Conservation (phyloP, 64 coral and sea anemone genomes). For the Montipora capricornis region DNA sequence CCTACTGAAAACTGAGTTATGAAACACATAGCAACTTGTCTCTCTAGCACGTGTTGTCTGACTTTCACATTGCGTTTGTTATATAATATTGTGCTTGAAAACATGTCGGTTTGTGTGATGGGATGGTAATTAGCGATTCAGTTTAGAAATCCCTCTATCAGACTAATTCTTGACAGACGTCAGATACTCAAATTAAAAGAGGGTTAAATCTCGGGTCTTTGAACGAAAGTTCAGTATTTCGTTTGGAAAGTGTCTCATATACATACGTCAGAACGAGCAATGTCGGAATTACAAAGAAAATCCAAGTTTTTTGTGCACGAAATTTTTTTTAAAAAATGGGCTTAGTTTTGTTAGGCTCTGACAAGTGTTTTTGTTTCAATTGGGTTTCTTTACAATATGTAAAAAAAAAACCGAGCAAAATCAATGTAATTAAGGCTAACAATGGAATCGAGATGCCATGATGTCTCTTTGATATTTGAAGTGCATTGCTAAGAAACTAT, state of each 20-base stretch:
- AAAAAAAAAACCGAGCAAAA: neutral
- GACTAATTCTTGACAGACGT: neutral
- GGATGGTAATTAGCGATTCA: neutral
- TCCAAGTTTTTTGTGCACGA: neutral
- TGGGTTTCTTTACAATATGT: neutral
- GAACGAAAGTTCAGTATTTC: neutral
- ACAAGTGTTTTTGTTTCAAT: too few relatives aligned
- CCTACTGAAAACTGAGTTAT: too few relatives aligned
- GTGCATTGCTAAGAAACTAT: neutral
- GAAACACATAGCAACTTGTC: neutral
- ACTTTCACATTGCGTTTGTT: neutral
- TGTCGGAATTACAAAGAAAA: neutral
- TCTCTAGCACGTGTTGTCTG: neutral
- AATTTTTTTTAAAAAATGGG: neutral
- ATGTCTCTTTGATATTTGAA: neutral
- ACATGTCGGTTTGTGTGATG: neutral
- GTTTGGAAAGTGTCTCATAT: neutral
- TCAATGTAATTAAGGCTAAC: neutral
- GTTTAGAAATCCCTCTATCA: neutral
- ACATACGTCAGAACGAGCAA: neutral
- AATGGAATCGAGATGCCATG: neutral
- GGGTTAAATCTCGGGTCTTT: neutral
- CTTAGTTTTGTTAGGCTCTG: too few relatives aligned
- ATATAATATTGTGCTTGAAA: neutral
- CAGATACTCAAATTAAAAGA: neutral